Base-by-base conservation (phyloP, 2,888 invertebrate genomes). In the Anoncus sp. region DNA sequence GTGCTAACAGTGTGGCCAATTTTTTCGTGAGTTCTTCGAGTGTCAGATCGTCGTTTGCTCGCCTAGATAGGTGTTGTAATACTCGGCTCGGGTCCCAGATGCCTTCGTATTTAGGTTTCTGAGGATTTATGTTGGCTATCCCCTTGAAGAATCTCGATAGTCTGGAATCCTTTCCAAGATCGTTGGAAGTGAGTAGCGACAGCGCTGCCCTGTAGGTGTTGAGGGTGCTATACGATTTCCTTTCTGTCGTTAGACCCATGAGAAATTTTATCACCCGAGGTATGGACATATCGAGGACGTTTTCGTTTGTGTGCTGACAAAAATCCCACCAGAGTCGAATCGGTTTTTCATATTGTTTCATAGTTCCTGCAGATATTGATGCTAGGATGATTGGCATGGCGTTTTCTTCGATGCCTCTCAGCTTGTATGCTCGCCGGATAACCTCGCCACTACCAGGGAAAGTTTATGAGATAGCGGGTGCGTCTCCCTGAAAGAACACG, bases 41-140 rank as follows among this genome's bases (percentile, higher is more conserved):
- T 9, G 38, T 47, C 16, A 57, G n/a, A n/a, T n/a, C n/a, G n/a
- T n/a, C n/a, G n/a, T n/a, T n/a, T n/a, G n/a, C n/a, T n/a, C n/a
- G 18, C 16, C 10, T 55, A 16, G 24, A 49, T 20, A 75, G 12
- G 35, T 62, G 20, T 22, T 24, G 10, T 40, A 75, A 49, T 4
- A 75, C 82, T n/a, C 77, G 51, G 9, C 47, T 14, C 1, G 86
- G 84, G 66, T 89, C 83, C 87, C 87, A 88, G 0, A 80, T 85
- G 18, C 45, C 35, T 18, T 85, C 76, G 60, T 88, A 85, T 70
- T 67, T 82, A 7, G 59, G 31, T 4, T 22, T 49, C 4, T 14
- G 79, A 75, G 78, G 86, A 38, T 79, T 81, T 43, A 83, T 24
- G 18, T 71, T 75, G 10, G 79, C 77, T 7, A 83, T 63, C 4